Evolutionary conservation across 2,888 invertebrate genomes (phyloP).

Genomic region (Scaptomyza caliginosa): DNA sequence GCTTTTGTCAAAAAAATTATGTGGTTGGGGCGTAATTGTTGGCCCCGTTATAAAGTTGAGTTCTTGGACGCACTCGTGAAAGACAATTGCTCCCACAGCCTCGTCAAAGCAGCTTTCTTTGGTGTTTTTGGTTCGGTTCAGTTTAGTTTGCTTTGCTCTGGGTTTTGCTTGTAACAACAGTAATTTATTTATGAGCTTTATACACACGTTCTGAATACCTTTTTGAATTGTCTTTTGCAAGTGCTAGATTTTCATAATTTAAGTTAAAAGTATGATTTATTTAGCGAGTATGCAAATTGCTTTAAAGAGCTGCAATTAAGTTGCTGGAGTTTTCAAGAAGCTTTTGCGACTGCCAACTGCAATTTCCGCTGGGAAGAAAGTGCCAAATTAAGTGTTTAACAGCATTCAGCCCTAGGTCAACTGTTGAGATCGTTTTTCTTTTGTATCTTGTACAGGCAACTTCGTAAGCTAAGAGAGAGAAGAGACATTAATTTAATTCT

Average conservation of each 20-base stretch:
- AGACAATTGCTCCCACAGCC: constrained; percentile 78
- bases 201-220: constrained; percentile 57
- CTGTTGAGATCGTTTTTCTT: not conserved
- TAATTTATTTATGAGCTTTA: constrained; percentile 64
- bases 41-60: constrained; percentile 55
- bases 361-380: constrained; percentile 42
- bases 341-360: constrained; percentile 26
- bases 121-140: constrained; percentile 35
- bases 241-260: constrained; percentile 34
- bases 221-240: constrained; percentile 24
- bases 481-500: not conserved
- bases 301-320: constrained; percentile 60
- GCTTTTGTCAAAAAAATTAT: constrained; percentile 47
- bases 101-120: constrained; percentile 60
- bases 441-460: not conserved
- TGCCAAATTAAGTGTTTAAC: constrained; percentile 26
- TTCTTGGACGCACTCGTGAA: constrained; percentile 61
- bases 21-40: constrained; percentile 77
- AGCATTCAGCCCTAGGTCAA: constrained; percentile 41
- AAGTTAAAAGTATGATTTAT: constrained; percentile 4
- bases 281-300: constrained; percentile 34
- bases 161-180: constrained; percentile 49
- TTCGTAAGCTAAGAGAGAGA: not conserved
- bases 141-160: constrained; percentile 21
- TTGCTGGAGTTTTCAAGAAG: constrained; percentile 17